Percentiles rank a stretch among this genome's conserved stretches.
Conservation (phyloP, 1,140 invertebrate species). For the Cecropterus lyciades region DNA sequence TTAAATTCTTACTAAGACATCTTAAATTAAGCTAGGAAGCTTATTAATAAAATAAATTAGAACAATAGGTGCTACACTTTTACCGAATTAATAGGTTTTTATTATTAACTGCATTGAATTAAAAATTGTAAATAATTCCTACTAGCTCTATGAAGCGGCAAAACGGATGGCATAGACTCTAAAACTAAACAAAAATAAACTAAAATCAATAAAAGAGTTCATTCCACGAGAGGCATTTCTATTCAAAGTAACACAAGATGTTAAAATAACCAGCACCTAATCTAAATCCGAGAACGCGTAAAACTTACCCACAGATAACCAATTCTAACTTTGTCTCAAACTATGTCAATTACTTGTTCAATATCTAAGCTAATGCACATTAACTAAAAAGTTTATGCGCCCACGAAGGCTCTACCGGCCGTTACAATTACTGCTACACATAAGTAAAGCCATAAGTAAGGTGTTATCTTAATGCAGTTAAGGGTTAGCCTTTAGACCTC, state of each 20-base stretch:
- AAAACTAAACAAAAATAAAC: no score
- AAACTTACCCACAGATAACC: slow-evolving; percentile 3
- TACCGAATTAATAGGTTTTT: no score
- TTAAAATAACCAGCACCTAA: not conserved
- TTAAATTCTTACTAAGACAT: no score
- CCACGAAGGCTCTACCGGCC: slow-evolving; percentile 22
- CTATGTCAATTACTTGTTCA: slow-evolving; percentile 2
- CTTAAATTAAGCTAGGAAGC: no score
- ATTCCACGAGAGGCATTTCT: not conserved
- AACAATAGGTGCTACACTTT: no score
- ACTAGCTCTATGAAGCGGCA: no score
- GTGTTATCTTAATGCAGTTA: slow-evolving; percentile 56
- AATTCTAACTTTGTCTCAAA: slow-evolving; percentile 10
- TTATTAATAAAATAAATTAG: no score
- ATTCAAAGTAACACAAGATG: not conserved
- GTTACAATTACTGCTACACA: slow-evolving; percentile 47
- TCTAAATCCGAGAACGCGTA: not conserved
- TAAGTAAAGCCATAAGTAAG: slow-evolving; percentile 58
- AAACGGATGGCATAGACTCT: no score
- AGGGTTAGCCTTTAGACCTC: slow-evolving; percentile 19
- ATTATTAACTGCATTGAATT: no score
- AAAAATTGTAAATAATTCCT: no score
- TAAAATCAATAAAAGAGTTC: no score
- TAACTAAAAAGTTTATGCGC: slow-evolving; percentile 27
- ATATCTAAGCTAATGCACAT: slow-evolving; percentile 16